Conservation (phyloP, 2,797 vertebrate species). For the Molossus alvarezi region DNA sequence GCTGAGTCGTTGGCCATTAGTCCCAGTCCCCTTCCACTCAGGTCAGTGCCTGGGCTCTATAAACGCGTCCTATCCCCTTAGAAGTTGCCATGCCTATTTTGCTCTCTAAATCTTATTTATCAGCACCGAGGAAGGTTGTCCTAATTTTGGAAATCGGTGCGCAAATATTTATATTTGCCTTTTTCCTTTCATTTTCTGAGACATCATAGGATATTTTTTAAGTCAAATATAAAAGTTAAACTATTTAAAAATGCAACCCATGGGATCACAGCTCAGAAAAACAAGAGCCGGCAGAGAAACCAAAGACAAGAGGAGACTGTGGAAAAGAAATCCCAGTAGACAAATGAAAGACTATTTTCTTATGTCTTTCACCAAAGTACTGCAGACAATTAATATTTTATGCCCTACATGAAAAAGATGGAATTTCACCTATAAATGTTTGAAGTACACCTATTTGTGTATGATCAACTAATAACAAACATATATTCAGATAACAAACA, state of each 20-base stretch:
- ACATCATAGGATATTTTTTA: background rate
- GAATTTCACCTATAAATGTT: conserved; percentile 66
- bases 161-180: conserved; percentile 20
- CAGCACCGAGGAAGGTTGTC: background rate
- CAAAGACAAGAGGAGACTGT: background rate
- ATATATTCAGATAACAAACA: conserved; percentile 82
- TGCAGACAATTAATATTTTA: conserved; percentile 58
- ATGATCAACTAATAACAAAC: conserved; percentile 79
- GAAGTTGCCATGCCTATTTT: background rate
- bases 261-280: background rate
- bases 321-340: conserved; percentile 37
- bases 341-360: conserved; percentile 41
- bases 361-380: conserved; percentile 45
- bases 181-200: conserved; percentile 56
- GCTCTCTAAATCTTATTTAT: background rate
- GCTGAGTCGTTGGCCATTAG: background rate
- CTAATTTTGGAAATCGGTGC: background rate
- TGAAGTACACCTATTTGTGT: conserved; percentile 80
- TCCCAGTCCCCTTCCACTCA: background rate
- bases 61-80: background rate
- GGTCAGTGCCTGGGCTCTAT: background rate
- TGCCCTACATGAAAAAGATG: conserved; percentile 59
- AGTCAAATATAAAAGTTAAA: conserved; percentile 64
- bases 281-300: conserved; percentile 21
- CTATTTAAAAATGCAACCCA: conserved; percentile 18